A percentile compares a stretch with the other conserved stretches of the same genome.
Conservation (phyloP, 2,113 vertebrate species). For the Megaceryle maxima region DNA sequence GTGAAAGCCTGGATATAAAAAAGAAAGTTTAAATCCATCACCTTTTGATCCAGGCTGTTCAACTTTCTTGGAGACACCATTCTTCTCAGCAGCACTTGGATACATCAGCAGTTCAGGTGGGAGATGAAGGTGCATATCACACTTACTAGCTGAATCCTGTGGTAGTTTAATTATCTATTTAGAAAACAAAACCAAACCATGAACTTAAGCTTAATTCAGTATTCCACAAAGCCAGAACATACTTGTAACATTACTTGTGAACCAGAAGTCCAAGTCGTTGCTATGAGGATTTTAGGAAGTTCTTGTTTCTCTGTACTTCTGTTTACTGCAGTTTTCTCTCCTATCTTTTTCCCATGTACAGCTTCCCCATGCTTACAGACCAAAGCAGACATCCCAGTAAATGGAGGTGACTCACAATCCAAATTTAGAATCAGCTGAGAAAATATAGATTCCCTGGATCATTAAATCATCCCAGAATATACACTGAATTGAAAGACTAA, state of each 20-base stretch:
- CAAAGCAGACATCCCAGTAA: not conserved
- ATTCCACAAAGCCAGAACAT: not conserved
- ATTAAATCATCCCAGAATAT: not conserved
- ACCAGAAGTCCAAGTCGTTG: not conserved
- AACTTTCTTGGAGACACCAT: not conserved
- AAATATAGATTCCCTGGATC: not conserved
- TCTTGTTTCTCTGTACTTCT: not conserved
- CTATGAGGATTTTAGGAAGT: not conserved
- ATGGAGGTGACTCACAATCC: not conserved
- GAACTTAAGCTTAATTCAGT: not conserved
- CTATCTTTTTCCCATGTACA: not conserved
- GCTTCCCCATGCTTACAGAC: not conserved
- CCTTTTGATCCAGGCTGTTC: not conserved
- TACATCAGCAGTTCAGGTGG: slow-evolving; percentile 34
- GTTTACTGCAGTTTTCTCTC: not conserved
- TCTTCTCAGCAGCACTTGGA: not conserved
- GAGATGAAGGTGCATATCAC: slow-evolving; percentile 23
- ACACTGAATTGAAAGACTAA: not conserved
- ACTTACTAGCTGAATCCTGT: slow-evolving; percentile 30
- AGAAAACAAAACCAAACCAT: not conserved
- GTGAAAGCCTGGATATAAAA: slow-evolving; percentile 30
- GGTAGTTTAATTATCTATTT: slow-evolving; percentile 83
- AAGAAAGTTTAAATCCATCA: slow-evolving; percentile 46
- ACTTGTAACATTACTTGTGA: not conserved
- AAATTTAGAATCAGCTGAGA: not conserved